Evolutionary conservation across 2,888 invertebrate species (phyloP), one percentile per base, ranked within the genome.

Genomic region (Cerastoderma edule): DNA sequence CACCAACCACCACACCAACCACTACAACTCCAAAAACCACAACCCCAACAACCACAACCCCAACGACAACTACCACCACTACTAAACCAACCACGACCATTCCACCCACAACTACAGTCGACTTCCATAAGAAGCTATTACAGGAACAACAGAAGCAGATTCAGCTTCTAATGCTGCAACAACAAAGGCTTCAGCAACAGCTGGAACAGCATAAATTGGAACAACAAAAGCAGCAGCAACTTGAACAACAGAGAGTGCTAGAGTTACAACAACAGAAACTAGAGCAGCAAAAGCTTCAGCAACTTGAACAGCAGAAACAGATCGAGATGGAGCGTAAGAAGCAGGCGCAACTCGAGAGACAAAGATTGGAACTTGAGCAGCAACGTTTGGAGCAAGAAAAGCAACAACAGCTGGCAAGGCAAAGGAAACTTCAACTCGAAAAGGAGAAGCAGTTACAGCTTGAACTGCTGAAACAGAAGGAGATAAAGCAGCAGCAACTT

Each of bases 231-330:
- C 56, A 22, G 1, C 22, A 32, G 13, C 33, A 33, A n/a, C n/a
- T 24, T 0, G 33, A 33, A 28, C 33, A 33, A 33, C 8, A 57
- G 4, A 32, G n/a, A 30, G 1, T 10, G 13, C 54, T 28, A 54
- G 28, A 27, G 28, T 19, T 30, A 27, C 56, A 33, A 33, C 57
- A 57, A 24, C 19, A 30, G 24, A n/a, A 57, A 44, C 67, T n/a
- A 54, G 27, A 53, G 3, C 6, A 28, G 6, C 66, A 66, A 28
- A 27, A 33, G 10, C 53, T 39, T 8, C 56, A 19, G 22, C n/a
- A n/a, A n/a, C n/a, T n/a, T n/a, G n/a, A n/a, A 44, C 44, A 44
- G 44, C 44, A 44, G 16, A 44, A 44, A 44, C 44, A 44, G 16
- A 44, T 44, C 44, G 16, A 44, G 44, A 16, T 16, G n/a, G n/a